A percentile compares a stretch with the other conserved stretches of the same genome.
Evolutionary conservation across 1,140 invertebrate species (phyloP).

Genomic region (Paracyclopina nana): DNA sequence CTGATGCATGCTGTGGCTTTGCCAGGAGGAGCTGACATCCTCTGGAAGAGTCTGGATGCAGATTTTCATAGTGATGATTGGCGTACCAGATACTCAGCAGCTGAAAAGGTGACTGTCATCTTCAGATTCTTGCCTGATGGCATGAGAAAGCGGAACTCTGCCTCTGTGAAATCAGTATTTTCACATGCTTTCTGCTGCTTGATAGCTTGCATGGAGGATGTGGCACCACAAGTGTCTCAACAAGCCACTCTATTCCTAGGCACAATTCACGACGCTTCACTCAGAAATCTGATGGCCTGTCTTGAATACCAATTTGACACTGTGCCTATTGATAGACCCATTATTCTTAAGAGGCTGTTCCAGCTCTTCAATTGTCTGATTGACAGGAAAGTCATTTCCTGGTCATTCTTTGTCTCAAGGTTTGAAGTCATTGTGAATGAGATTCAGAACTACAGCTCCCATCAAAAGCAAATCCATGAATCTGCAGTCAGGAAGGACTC

Average conservation of each 20-base stretch:
- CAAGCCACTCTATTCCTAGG: constrained; percentile 18
- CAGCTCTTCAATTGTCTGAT: constrained; percentile 80
- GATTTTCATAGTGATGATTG: constrained; percentile 79
- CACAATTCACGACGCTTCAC: constrained; percentile 18
- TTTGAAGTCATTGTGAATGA: constrained; percentile 92
- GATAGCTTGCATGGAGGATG: constrained; percentile 86
- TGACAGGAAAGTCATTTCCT: constrained; percentile 69
- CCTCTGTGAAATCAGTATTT: constrained; percentile 70
- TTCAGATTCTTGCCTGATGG: constrained; percentile 78
- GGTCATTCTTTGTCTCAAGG: constrained; percentile 95
- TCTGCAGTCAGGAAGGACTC: too few species aligned
- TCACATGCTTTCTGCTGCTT: constrained; percentile 92
- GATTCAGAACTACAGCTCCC: constrained; percentile 38
- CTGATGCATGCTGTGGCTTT: constrained; percentile 84
- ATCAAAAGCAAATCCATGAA: background rate
- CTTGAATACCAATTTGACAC: constrained; percentile 78
- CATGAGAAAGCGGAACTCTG: constrained; percentile 56
- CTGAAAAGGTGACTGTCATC: constrained; percentile 76
- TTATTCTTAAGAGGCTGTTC: constrained; percentile 89
- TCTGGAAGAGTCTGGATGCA: constrained; percentile 80
- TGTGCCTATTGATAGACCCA: constrained; percentile 83
- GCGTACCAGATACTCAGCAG: constrained; percentile 61
- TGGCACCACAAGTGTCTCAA: constrained; percentile 45
- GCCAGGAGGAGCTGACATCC: constrained; percentile 71
- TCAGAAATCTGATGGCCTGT: constrained; percentile 57